A percentile compares a stretch with the other conserved stretches of the same genome.
Evolutionary conservation across 2,797 vertebrate genomes (phyloP).

Genomic region (Neostethus bicornis): DNA sequence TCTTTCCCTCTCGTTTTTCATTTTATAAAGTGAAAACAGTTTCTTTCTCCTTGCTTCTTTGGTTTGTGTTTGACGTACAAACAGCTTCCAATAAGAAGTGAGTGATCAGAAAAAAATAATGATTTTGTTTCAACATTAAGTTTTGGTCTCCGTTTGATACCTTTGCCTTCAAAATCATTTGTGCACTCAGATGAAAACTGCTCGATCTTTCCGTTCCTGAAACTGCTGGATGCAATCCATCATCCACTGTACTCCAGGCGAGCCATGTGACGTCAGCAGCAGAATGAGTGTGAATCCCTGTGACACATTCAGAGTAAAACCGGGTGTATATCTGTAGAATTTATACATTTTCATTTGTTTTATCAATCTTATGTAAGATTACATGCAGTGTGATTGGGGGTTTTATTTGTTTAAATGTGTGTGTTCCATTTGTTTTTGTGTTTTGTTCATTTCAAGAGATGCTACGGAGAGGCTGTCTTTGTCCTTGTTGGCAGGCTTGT

Average conservation of each 20-base stretch:
- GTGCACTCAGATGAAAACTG: slow-evolving; percentile 55
- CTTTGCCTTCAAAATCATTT: not conserved
- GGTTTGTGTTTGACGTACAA: slow-evolving; percentile 12
- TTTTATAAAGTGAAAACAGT: not conserved
- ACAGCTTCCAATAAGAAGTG: slow-evolving; percentile 3
- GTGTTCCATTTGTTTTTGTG: not conserved
- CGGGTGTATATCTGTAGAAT: not conserved
- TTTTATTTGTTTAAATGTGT: not conserved
- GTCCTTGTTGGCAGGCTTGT: slow-evolving; percentile 38
- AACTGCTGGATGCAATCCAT: slow-evolving; percentile 50
- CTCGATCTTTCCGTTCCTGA: slow-evolving; percentile 49
- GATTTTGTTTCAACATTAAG: slow-evolving; percentile 9
- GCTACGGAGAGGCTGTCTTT: slow-evolving; percentile 35
- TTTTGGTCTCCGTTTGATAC: slow-evolving; percentile 15
- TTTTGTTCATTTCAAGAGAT: slow-evolving; percentile 8
- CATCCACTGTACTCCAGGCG: slow-evolving; percentile 53
- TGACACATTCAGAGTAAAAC: not conserved
- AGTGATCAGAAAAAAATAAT: slow-evolving; percentile 6
- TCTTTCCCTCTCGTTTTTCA: not conserved
- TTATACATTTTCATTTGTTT: not conserved
- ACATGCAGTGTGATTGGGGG: not conserved
- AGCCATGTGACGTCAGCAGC: slow-evolving; percentile 43
- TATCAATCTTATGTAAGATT: not conserved
- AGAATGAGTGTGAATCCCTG: slow-evolving; percentile 11
- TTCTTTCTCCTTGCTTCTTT: not conserved